Evolutionary conservation across 2,888 invertebrate genomes (phyloP).

Genomic region (Spialia ferax): DNA sequence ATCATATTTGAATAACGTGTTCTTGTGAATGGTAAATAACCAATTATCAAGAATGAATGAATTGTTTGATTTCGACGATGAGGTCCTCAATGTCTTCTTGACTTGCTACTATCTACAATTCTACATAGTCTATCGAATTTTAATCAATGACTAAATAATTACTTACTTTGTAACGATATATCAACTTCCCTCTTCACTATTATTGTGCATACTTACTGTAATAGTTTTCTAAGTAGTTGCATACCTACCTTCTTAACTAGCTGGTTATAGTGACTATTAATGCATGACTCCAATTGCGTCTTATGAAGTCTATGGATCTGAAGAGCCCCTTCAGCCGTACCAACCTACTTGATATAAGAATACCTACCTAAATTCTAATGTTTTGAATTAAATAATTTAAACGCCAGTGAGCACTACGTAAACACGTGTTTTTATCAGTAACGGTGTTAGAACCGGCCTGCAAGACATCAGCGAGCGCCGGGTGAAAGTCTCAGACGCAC

Average conservation of each 20-base stretch:
- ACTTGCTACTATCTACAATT: neutral
- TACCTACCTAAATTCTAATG: conserved; percentile 10
- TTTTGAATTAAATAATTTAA: conserved; percentile 44
- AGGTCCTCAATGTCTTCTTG: conserved; percentile 18
- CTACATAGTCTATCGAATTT: neutral
- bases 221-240: neutral
- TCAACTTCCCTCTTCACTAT: neutral
- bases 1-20: conserved; percentile 20
- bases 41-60: conserved; percentile 27
- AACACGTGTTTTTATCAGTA: conserved; percentile 75
- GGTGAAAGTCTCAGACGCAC: conserved; percentile 84
- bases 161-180: neutral
- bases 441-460: conserved; percentile 77
- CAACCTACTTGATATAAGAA: conserved; percentile 10
- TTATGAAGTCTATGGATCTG: neutral
- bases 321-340: conserved; percentile 2
- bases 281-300: neutral
- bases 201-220: neutral
- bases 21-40: conserved; percentile 27
- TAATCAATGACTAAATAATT: conserved; percentile 7
- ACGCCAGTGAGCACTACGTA: conserved; percentile 58
- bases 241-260: too few relatives aligned
- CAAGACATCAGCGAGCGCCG: conserved; percentile 65
- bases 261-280: neutral
- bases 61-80: conserved; percentile 27